A percentile compares a stretch with the other conserved stretches of the same genome.
Conservation (phyloP, 2,113 vertebrate genomes). For the Siniperca chuatsi region DNA sequence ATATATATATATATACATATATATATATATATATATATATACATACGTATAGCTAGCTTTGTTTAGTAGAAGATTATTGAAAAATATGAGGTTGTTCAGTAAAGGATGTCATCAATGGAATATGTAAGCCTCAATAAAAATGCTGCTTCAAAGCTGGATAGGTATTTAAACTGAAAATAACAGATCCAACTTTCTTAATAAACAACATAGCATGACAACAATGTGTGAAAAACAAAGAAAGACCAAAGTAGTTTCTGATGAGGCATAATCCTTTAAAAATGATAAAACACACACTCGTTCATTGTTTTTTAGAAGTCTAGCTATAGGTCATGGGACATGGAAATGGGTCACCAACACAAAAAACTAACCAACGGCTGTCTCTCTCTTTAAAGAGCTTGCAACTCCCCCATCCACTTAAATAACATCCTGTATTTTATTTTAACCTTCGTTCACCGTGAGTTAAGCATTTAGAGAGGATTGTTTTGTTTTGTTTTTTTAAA, state of each 20-base stretch:
- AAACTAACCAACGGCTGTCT: background rate
- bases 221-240: background rate
- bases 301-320: background rate
- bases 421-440: background rate
- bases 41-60: background rate
- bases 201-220: background rate
- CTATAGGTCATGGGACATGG: background rate
- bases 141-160: too few species aligned
- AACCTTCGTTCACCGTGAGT: background rate
- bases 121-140: background rate
- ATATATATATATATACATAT: too few species aligned
- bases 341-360: background rate
- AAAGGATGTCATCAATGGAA: background rate
- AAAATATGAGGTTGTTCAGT: background rate
- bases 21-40: too few species aligned
- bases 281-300: background rate
- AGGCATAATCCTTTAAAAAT: background rate
- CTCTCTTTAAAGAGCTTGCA: background rate
- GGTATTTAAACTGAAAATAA: background rate
- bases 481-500: too few species aligned
- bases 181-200: background rate
- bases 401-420: background rate
- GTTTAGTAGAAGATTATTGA: background rate
- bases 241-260: background rate
- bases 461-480: background rate